Conservation (phyloP, 2,888 invertebrate genomes). For the Drosophila prolongata region DNA sequence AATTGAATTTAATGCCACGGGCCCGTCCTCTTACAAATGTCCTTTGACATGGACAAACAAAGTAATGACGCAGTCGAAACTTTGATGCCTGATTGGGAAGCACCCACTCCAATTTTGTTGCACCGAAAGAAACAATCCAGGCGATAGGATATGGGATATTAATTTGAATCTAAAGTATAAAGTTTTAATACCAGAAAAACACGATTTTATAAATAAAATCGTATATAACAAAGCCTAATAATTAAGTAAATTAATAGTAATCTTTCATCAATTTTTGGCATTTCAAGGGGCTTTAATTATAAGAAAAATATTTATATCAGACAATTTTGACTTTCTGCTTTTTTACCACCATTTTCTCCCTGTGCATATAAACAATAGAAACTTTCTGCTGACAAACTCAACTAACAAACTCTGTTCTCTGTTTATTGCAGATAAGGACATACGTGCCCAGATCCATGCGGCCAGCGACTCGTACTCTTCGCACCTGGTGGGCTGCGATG, state of each 20-base stretch:
- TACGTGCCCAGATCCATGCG: slow-evolving; percentile 81
- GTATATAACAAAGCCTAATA: no score
- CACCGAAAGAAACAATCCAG: slow-evolving; percentile 6
- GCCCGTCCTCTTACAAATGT: slow-evolving; percentile 12
- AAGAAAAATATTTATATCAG: no score
- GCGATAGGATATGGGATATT: no score
- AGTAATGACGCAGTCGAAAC: slow-evolving; percentile 56
- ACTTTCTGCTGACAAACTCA: slow-evolving; percentile 29
- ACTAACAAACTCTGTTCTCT: slow-evolving; percentile 18
- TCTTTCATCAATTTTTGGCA: no score
- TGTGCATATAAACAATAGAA: slow-evolving; percentile 3
- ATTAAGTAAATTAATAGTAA: no score
- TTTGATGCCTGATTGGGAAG: slow-evolving; percentile 35
- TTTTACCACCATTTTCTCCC: background rate
- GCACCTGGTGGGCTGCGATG: slow-evolving; percentile 72
- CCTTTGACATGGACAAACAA: slow-evolving; percentile 38
- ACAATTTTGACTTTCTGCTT: no score
- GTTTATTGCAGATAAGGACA: slow-evolving; percentile 82
- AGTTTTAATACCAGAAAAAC: no score
- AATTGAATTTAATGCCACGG: slow-evolving; percentile 73
- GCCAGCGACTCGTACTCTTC: slow-evolving; percentile 67
- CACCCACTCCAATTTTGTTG: background rate
- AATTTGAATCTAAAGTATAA: no score
- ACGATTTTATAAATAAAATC: no score
- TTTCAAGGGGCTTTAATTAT: no score